Base-by-base conservation (phyloP, 2,797 vertebrate genomes). In the Enteromius trimaculatus region DNA sequence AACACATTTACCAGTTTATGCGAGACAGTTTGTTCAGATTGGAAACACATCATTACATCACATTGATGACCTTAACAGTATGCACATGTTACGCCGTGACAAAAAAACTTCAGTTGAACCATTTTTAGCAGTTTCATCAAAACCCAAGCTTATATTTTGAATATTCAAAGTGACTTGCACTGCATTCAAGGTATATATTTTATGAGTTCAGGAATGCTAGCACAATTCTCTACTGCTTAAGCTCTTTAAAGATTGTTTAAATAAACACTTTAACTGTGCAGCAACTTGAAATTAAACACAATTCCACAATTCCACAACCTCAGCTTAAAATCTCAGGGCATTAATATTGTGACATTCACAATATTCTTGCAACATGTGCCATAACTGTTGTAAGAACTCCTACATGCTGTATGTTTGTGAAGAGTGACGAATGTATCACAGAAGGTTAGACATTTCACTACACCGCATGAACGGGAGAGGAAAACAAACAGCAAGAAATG, bases 281-380 rank as follows among this genome's bases (percentile, higher is more conserved):
- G 29, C 5, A 0, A 53, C 29, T n/a, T 51, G 1, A 74, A 55
- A 37, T 55, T 0, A 78, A 78, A 65, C 26, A n/a, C n/a, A n/a
- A n/a, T n/a, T n/a, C n/a, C n/a, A n/a, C n/a, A n/a, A n/a, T n/a
- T n/a, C 3, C n/a, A 76, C 71, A 82, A 76, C 80, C 60, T 68
- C 34, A 83, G 72, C 62, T 84, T 71, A 66, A 79, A 64, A 29
- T 65, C 60, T n/a, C 70, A 74, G 58, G 60, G 77, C 21, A 72
- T 64, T 49, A 53, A 84, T 79, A 84, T 84, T 79, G 82, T 83
- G 60, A 60, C 37, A 23, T 13, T 51, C 60, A 64, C 80, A 85
- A 82, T 85, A 82, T 85, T 78, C 44, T 47, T 79, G 34, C 66
- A 85, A 85, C 77, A 85, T 68, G 71, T 77, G 58, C 58, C 16